These are phyloP conservation scores for Abramis brama DNA, from an alignment of 2,113 vertebrate genomes.

Conservation along the genomic window DNA sequence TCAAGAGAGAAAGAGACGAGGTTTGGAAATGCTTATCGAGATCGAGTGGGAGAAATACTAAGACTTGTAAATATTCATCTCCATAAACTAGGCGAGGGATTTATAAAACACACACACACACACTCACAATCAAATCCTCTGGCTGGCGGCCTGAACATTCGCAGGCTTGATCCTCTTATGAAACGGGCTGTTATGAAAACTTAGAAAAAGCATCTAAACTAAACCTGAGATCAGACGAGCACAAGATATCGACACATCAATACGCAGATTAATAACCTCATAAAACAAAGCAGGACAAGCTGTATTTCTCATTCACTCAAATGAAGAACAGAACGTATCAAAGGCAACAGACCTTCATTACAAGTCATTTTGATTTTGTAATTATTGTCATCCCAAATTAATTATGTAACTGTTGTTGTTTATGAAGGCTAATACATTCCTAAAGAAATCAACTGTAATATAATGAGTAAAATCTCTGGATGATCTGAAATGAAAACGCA, in stretches of 20 bases:
- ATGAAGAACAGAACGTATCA: neutral
- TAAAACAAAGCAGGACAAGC: neutral
- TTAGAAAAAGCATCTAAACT: slow-evolving; percentile 53
- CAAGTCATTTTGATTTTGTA: neutral
- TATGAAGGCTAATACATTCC: too few relatives aligned
- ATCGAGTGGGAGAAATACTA: slow-evolving; percentile 18
- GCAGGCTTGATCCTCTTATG: slow-evolving; percentile 66
- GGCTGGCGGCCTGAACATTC: slow-evolving; percentile 62
- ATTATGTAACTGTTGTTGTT: neutral
- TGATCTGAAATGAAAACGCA: too few relatives aligned
- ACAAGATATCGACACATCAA: slow-evolving; percentile 16
- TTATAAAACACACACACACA: slow-evolving; percentile 3
- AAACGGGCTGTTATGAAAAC: neutral
- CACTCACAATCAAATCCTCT: slow-evolving; percentile 57
- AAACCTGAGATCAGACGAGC: slow-evolving; percentile 48
- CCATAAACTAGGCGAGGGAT: slow-evolving; percentile 39
- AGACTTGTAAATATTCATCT: slow-evolving; percentile 49
- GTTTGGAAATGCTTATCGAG: neutral
- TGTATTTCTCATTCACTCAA: neutral
- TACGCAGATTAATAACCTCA: neutral
- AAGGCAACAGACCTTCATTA: neutral
- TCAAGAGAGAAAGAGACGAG: slow-evolving; percentile 10
- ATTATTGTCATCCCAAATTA: neutral
- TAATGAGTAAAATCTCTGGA: too few relatives aligned
- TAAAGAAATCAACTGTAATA: too few relatives aligned